Conservation (phyloP, 1,140 invertebrate genomes). For the Caenorhabditis remanei region DNA sequence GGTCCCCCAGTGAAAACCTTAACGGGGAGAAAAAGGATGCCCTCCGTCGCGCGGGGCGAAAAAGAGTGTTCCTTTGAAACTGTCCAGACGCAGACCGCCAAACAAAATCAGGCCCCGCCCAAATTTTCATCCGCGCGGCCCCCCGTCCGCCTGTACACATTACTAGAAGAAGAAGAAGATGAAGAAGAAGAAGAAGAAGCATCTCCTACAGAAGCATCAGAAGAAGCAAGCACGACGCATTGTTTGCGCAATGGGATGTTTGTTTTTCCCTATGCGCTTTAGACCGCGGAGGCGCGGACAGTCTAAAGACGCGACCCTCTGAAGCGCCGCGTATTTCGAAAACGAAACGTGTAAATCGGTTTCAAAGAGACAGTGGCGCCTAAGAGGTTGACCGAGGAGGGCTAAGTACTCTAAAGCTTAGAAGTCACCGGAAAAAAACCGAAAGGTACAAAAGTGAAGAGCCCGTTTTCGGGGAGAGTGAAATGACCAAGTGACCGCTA, state of each 20-base stretch:
- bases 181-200: not conserved
- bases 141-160: not conserved
- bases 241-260: constrained; percentile 48
- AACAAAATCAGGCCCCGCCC: not conserved
- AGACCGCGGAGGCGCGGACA: not conserved
- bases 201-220: not conserved
- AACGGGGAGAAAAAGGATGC: constrained; percentile 1
- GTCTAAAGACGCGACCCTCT: not conserved
- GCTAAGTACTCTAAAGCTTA: not conserved
- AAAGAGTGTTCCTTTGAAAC: not conserved
- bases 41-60: constrained; percentile 4
- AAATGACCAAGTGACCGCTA: not conserved
- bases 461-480: not conserved
- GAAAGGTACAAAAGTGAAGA: constrained; percentile 16
- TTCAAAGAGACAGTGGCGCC: not conserved
- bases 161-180: not conserved
- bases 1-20: too few relatives aligned
- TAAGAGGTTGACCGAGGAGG: not conserved
- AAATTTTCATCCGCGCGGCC: too few relatives aligned
- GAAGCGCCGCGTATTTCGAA: not conserved
- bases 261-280: constrained; percentile 12
- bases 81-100: not conserved
- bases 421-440: not conserved
- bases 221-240: constrained; percentile 22
- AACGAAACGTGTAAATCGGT: constrained; percentile 52